Evolutionary conservation across 2,113 vertebrate species (phyloP), one percentile per base, ranked within the genome.

Genomic region (Coracopsis vasa): DNA sequence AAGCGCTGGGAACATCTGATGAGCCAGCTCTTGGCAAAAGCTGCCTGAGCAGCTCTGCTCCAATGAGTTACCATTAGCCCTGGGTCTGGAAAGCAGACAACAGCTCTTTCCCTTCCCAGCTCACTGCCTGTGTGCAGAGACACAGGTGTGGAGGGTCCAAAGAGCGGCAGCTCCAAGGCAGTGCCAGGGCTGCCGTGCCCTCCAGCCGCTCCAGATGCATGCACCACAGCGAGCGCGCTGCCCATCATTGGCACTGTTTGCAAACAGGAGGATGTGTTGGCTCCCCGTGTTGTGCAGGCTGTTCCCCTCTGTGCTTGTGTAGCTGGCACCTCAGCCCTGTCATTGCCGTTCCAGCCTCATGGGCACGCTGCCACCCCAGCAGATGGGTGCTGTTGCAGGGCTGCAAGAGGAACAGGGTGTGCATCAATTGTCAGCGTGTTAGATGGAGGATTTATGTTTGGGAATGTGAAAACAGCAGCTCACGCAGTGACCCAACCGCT

Each of bases 191-290:
- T 24, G 10, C 3, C 2, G 62, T 35, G 85, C 90, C 39, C 27
- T 9, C 2, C 8, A 56, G 91, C 50, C 3, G 8, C 50, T 50
- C 48, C 93, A 69, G 95, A 62, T 91, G 88, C 42, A 5, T 3
- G 9, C 37, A n/a, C 25, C 1, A 48, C 45, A 6, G 87, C 3
- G 16, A 51, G 71, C 11, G 6, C 29, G 77, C 15, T 51, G 61
- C 79, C 87, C 82, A 5, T 3, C 10, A 86, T 17, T 71, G 95
- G 94, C 97, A 25, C 61, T 64, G 82, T 16, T 86, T 92, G 92
- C 90, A 85, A 88, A 64, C 86, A 56, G 94, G 86, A 66, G 83
- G 92, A 27, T 67, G 58, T 39, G n/a, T 51, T 95, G 96, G 86
- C 92, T 80, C 53, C 19, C 37, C 5, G 3, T 1, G 25, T 50